Evolutionary conservation across 64 coral and sea anemone genomes (phyloP), one percentile per base, ranked within the genome.

Genomic region (Pocillopora verrucosa): DNA sequence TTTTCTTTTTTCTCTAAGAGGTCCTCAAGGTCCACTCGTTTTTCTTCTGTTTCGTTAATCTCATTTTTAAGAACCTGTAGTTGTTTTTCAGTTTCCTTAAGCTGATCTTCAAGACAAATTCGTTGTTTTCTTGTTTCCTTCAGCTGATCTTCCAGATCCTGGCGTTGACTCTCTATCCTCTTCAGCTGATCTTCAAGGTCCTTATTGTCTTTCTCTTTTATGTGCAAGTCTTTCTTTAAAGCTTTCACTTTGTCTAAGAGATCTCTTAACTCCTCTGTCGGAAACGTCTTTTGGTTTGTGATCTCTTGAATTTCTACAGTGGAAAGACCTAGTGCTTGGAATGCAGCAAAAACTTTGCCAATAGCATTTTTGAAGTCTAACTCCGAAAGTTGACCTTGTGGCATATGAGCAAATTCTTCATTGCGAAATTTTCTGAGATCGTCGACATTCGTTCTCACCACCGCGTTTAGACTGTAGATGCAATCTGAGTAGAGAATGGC

Each of bases 241-340:
- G 86, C 70, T 1, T 45, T 45, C 10, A 92, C 63, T 75, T 92
- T 58, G 65, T 92, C 45, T 51, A 70, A 37, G 13, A 92, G 51
- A n/a, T 87, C 61, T 68, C 58, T 22, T 16, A 92, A 15, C 61
- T 92, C 82, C 16, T 92, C 60, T 7, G 90, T 92, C 56, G 72
- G 90, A 83, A 91, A 91, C 22, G 56, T 91, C 45, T 30, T 91
- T 59, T 91, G 80, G 36, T 76, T 85, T 84, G 83, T 65, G 14
- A 92, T 63, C 17, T 92, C 61, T 14, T 92, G 73, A 75, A 92
- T 87, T 11, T 77, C 58, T 17, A 34, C n/a, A 64, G 74, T 86
- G 58, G 59, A 74, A 3, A 92, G 74, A 4, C 84, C 84, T 65
- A 91, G 30, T 24, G 12, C 68, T 12, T 36, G 36, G 35, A 91